Evolutionary conservation across 2,888 invertebrate species (phyloP), one percentile per base, ranked within the genome.

Genomic region (Patella pellucida): DNA sequence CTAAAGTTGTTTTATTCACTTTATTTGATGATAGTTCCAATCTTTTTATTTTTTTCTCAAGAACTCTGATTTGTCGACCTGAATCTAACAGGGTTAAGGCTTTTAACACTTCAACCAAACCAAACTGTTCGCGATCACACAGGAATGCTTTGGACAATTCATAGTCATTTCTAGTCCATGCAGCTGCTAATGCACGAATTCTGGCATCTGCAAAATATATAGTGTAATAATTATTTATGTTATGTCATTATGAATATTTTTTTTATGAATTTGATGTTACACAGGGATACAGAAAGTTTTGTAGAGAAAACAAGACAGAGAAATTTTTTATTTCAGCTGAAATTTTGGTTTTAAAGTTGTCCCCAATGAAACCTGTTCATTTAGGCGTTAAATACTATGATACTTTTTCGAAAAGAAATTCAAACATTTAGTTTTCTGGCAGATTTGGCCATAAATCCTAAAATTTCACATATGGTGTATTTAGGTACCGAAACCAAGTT

Each of bases 141-240:
- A 90, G 83, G 54, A 90, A 84, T n/a, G 85, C 80, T 31, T 86
- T 79, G 0, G 87, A 86, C 76, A 90, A 72, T n/a, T 85, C 84
- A 72, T 85, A 81, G 77, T 90, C 90, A 69, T 87, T 83, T 50
- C 89, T 80, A 7, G 89, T 88, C 89, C 88, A 89, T 2, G 90
- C 89, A 31, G 89, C 87, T 14, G 89, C 87, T 52, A 90, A 75
- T 5, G 87, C 86, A 69, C 88, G 79, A 14, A 89, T 84, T 71
- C 86, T 81, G 11, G 90, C 87, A 85, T 89, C 89, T 88, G 80
- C 54, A 81, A 77, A 68, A 75, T 54, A 76, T 71, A 27, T 5
- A 50, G 31, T 73, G 72, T 68, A n/a, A n/a, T 52, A 14, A 68
- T 71, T 15, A 16, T 23, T 14, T 75, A 14, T 16, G 69, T 15